phyloP scores from a whole-genome alignment of 2,888 invertebrate genomes.

The Morpho helenor region DNA sequence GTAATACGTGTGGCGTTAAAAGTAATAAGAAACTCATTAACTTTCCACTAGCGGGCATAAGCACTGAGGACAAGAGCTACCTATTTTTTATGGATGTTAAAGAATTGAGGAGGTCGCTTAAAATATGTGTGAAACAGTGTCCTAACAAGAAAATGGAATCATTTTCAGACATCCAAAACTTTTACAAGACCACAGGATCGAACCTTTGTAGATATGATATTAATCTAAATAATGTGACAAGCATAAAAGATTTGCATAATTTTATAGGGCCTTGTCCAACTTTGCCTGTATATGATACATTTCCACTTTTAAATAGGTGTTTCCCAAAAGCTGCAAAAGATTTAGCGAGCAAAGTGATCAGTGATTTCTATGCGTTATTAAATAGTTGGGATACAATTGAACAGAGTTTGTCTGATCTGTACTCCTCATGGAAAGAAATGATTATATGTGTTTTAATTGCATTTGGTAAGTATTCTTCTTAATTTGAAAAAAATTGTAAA shows the following conservation, averaged over 20 bases:
- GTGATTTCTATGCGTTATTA: constrained; percentile 87
- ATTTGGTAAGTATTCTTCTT: constrained; percentile 81
- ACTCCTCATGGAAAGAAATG: constrained; percentile 93
- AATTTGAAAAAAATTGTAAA: neutral
- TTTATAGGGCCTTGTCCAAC: constrained; percentile 87
- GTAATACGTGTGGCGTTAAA: constrained; percentile 94
- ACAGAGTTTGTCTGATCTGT: constrained; percentile 92
- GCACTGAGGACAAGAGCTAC: constrained; percentile 87
- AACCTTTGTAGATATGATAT: constrained; percentile 88
- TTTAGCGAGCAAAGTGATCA: constrained; percentile 80
- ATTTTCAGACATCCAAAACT: constrained; percentile 84
- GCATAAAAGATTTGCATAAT: constrained; percentile 58
- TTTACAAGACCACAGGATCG: constrained; percentile 85
- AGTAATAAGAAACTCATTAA: constrained; percentile 86
- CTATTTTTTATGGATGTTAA: constrained; percentile 91
- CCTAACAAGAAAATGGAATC: constrained; percentile 83
- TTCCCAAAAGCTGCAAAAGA: constrained; percentile 87
- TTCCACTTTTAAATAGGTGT: constrained; percentile 91
- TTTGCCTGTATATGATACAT: constrained; percentile 87
- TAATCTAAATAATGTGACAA: constrained; percentile 74
- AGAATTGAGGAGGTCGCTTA: constrained; percentile 86
- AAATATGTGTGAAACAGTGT: constrained; percentile 94
- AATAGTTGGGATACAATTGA: constrained; percentile 94
- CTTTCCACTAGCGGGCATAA: constrained; percentile 87
- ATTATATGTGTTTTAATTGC: constrained; percentile 88